Evolutionary conservation across 2,797 vertebrate species (phyloP).

Genomic region (Botia kubotai): DNA sequence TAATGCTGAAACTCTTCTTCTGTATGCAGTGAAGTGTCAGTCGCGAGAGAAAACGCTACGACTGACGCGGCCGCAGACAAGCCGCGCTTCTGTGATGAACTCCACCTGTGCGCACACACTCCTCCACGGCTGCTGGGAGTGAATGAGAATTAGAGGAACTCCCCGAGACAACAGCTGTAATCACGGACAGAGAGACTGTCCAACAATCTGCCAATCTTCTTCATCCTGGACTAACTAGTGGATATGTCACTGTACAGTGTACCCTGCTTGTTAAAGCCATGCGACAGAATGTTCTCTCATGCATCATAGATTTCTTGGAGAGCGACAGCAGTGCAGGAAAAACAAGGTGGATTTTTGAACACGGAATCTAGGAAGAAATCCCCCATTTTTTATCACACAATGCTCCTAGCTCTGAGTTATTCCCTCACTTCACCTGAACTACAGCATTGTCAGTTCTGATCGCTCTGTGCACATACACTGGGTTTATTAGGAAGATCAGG

Average conservation of each 20-base stretch:
- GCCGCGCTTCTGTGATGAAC: slow-evolving; percentile 11
- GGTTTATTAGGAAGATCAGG: neutral
- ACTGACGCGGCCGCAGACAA: neutral
- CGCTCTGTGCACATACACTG: neutral
- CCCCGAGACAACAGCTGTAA: slow-evolving; percentile 14
- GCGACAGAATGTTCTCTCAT: slow-evolving; percentile 6
- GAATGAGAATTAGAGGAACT: slow-evolving; percentile 27
- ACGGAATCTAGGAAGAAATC: slow-evolving; percentile 12
- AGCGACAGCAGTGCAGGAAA: neutral
- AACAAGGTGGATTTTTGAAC: neutral
- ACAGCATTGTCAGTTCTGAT: neutral
- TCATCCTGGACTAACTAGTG: neutral
- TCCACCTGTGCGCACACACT: neutral
- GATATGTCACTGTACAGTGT: neutral
- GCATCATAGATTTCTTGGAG: slow-evolving; percentile 18
- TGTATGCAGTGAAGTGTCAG: neutral
- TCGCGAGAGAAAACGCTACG: slow-evolving; percentile 1
- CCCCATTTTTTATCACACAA: neutral
- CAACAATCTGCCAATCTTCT: neutral
- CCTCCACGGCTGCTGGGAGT: neutral
- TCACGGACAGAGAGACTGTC: neutral
- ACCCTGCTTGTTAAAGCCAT: slow-evolving; percentile 12
- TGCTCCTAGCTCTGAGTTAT: neutral
- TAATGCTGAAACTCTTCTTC: neutral
- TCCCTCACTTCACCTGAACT: neutral